These are phyloP conservation scores for Heteronetta atricapilla DNA, from an alignment of 2,113 vertebrate genomes.

Conservation along the genomic window DNA sequence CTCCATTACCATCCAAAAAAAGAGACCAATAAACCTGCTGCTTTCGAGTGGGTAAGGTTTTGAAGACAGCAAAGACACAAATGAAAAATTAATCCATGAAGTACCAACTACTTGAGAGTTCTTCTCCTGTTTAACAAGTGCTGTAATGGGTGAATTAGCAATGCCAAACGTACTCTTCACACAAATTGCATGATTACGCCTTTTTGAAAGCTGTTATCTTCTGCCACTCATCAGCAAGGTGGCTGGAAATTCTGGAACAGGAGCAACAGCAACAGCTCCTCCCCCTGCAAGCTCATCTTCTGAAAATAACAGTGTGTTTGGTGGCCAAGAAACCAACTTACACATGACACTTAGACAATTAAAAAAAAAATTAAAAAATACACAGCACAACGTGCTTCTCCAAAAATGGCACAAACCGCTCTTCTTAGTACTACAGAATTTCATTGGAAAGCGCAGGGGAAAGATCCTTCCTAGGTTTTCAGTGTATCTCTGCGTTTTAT, in stretches of 20 bases:
- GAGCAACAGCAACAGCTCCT: not conserved
- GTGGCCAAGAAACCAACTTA: not conserved
- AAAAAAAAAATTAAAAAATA: not conserved
- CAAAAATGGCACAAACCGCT: not conserved
- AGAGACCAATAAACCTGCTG: not conserved
- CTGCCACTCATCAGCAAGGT: slow-evolving; percentile 35
- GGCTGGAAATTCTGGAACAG: not conserved
- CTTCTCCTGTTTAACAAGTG: not conserved
- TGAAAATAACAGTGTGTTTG: not conserved
- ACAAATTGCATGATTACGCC: slow-evolving; percentile 15
- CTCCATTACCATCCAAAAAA: not conserved
- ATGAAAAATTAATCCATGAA: slow-evolving; percentile 11
- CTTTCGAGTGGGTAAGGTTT: not conserved
- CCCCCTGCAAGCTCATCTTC: not conserved
- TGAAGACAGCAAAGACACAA: not conserved
- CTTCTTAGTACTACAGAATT: not conserved
- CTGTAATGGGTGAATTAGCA: slow-evolving; percentile 21
- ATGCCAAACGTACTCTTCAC: slow-evolving; percentile 27
- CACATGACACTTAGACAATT: not conserved
- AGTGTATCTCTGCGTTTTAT: not conserved
- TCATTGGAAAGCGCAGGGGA: not conserved
- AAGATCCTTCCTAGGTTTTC: not conserved
- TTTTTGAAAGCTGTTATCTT: slow-evolving; percentile 32
- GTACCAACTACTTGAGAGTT: not conserved
- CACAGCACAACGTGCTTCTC: not conserved